Conservation (phyloP, 1,140 invertebrate genomes). For the Oppia nitens region DNA sequence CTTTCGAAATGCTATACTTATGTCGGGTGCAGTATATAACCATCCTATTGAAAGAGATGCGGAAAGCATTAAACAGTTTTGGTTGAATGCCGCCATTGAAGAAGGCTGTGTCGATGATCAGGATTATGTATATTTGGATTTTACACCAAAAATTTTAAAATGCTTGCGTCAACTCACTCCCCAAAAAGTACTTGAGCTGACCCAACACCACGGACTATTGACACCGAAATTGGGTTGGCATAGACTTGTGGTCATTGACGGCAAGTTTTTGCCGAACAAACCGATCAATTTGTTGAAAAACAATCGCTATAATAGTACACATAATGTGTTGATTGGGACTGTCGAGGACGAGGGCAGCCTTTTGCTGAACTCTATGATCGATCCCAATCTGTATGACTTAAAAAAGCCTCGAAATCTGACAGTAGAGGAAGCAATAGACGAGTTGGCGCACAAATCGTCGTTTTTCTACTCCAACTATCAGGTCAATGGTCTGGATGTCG, state of each 20-base stretch:
- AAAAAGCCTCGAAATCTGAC: not conserved
- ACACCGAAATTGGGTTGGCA: not conserved
- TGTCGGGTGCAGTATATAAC: constrained; percentile 14
- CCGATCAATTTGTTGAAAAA: not conserved
- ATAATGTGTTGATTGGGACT: not conserved
- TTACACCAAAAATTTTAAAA: not conserved
- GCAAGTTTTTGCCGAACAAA: not conserved
- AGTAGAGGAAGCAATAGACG: not conserved
- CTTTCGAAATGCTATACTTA: constrained; percentile 27
- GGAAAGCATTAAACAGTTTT: not conserved
- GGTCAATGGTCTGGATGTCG: not conserved
- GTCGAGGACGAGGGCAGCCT: not conserved
- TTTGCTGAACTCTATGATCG: not conserved
- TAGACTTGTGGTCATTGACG: not conserved
- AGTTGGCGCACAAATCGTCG: not conserved
- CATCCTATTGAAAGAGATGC: not conserved
- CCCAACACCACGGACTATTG: not conserved
- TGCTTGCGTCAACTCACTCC: not conserved
- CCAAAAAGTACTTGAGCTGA: not conserved
- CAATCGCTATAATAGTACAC: not conserved
- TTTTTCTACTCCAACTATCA: not conserved
- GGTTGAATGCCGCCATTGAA: not conserved
- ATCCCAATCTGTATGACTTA: not conserved
- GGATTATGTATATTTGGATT: not conserved
- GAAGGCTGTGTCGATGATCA: not conserved